phyloP scores from a whole-genome alignment of 2,888 invertebrate species.

The Griposia aprilina region DNA sequence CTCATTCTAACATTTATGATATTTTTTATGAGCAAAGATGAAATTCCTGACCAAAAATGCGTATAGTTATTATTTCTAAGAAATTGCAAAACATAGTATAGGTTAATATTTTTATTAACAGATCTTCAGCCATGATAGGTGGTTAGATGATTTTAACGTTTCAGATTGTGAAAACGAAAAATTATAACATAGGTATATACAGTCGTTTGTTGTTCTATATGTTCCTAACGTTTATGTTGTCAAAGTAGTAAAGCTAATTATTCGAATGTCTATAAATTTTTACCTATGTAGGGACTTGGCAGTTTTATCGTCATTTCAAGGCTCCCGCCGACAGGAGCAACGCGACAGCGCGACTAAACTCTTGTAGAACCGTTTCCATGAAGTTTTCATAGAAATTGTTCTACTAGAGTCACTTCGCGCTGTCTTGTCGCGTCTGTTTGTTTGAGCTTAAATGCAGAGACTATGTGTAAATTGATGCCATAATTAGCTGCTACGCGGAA shows the following conservation, averaged over 20 bases:
- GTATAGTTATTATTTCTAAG: too few species aligned
- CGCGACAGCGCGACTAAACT: too few species aligned
- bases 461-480: background rate
- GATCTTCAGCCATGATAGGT: background rate
- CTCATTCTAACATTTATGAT: background rate
- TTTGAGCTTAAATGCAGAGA: too few species aligned
- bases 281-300: background rate
- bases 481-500: conserved; percentile 3
- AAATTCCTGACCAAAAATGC: background rate
- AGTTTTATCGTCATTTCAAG: background rate
- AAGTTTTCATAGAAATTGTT: too few species aligned
- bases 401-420: too few species aligned
- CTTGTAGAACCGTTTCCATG: too few species aligned
- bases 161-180: background rate
- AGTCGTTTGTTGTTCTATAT: background rate
- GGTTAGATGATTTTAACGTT: background rate
- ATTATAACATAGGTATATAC: background rate
- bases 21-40: background rate
- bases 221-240: background rate
- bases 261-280: background rate
- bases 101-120: background rate
- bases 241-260: background rate
- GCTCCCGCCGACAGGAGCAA: too few species aligned
- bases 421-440: too few species aligned
- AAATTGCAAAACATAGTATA: background rate